Conservation (phyloP, 2,888 invertebrate genomes). For the Hydriomena furcata region DNA sequence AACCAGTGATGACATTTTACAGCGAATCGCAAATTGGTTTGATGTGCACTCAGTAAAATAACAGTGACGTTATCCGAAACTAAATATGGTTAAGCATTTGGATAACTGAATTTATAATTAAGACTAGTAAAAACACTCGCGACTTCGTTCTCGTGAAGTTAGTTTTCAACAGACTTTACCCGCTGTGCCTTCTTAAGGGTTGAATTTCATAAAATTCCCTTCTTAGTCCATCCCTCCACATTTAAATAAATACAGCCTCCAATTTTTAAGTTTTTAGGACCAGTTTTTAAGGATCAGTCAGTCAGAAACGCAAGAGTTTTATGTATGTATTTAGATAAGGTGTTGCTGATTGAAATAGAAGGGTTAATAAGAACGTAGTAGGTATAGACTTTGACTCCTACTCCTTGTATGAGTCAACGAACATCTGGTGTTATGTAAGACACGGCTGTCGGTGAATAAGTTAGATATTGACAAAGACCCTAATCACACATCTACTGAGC, state of each 20-base stretch:
- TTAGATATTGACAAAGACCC: conserved; percentile 31
- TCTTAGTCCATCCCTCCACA: no score
- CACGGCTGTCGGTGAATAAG: conserved; percentile 36
- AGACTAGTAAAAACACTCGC: no score
- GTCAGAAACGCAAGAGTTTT: no score
- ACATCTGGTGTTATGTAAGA: conserved; percentile 68
- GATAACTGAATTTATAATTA: conserved; percentile 19
- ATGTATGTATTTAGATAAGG: no score
- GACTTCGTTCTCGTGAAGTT: no score
- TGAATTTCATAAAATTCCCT: no score
- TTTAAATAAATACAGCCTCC: no score
- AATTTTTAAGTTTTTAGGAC: no score
- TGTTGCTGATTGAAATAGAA: conserved; percentile 33
- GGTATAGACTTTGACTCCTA: conserved; percentile 55
- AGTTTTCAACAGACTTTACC: no score
- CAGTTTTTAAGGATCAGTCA: no score
- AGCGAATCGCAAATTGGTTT: conserved; percentile 22
- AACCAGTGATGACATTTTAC: conserved; percentile 24
- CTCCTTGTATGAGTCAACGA: conserved; percentile 58
- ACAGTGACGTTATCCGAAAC: conserved; percentile 16
- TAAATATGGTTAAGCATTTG: conserved; percentile 16
- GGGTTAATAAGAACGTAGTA: conserved; percentile 46
- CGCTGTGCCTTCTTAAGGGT: no score
- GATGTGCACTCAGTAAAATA: conserved; percentile 11
- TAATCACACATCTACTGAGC: conserved; percentile 24